phyloP scores from a whole-genome alignment of 92 coral and sea anemone genomes.

The Epizoanthus stellaris region DNA sequence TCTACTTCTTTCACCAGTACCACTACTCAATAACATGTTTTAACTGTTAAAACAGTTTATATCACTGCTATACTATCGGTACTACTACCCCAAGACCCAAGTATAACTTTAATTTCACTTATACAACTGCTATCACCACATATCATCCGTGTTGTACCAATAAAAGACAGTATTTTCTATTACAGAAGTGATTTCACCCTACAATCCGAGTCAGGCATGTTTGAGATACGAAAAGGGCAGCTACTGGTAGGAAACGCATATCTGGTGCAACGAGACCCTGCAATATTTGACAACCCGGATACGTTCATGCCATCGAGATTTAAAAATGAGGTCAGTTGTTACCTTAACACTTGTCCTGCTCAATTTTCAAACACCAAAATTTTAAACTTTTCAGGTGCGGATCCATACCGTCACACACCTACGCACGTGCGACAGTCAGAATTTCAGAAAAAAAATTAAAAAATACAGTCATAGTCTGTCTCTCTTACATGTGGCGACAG shows the following conservation, averaged over 20 bases:
- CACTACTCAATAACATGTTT: neutral
- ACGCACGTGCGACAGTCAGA: too few relatives aligned
- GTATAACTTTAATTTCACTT: too few relatives aligned
- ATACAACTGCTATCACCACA: too few relatives aligned
- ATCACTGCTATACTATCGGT: too few relatives aligned
- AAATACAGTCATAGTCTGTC: too few relatives aligned
- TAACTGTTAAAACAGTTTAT: too few relatives aligned
- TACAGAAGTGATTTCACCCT: conserved; percentile 72
- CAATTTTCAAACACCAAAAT: neutral
- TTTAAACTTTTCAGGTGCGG: too few relatives aligned
- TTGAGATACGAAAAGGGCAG: conserved; percentile 56
- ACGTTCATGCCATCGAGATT: conserved; percentile 78
- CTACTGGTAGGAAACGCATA: conserved; percentile 78
- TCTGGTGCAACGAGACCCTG: conserved; percentile 74
- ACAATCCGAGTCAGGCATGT: conserved; percentile 62
- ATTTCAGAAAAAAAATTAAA: too few relatives aligned
- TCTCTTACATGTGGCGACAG: too few relatives aligned
- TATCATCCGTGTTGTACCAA: too few relatives aligned
- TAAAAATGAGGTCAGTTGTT: conserved; percentile 64
- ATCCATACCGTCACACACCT: too few relatives aligned
- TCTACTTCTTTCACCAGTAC: neutral
- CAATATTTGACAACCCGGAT: conserved; percentile 70
- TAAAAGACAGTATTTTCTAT: neutral
- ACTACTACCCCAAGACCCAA: neutral
- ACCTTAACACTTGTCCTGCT: neutral